Base-by-base conservation (phyloP, 2,797 vertebrate genomes). In the Poeciliopsis infans region DNA sequence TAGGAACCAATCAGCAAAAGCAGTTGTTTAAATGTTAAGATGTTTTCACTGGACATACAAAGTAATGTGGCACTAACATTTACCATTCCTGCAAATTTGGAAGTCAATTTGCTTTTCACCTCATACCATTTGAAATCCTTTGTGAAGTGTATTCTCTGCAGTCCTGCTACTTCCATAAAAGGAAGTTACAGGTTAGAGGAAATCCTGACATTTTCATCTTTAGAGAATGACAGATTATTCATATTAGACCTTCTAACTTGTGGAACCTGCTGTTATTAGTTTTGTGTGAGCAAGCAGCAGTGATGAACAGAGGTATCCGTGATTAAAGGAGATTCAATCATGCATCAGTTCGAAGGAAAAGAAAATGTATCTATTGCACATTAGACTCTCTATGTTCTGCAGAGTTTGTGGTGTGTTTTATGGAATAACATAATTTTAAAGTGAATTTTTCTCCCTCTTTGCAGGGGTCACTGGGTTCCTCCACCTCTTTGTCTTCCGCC, bases 391-490 rank as follows among this genome's bases (percentile, higher is more conserved):
- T 16, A n/a, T n/a, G 1, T 70, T 45, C 12, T 68, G 64, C 55
- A 45, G 7, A 20, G 39, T 43, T 20, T 28, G 15, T 31, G 11
- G 6, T 16, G 55, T 69, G 25, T 43, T 23, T 69, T 2, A 43
- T 43, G 43, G 12, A 61, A 64, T 12, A 13, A 66, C 72, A 77
- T 71, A 33, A 72, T 70, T 66, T 23, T 51, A 51, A 51, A 51
- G 20, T 51, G 20, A 51, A 53, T 4, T 28, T 39, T 31, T 93
- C 51, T 77, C 57, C 39, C n/a, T 85, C 72, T 75, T 51, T 92
- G 31, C 94, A 98, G 97, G 96, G 95, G 79, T 97, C 97, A 85
- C 96, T 97, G 78, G 96, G 96, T 79, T 98, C 97, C 83, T 97
- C 97, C 86, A 95, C 94, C 88, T 98, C 97, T 86, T 93, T 97